phyloP scores from a whole-genome alignment of 2,113 vertebrate species.

The Lanius ludovicianus region DNA sequence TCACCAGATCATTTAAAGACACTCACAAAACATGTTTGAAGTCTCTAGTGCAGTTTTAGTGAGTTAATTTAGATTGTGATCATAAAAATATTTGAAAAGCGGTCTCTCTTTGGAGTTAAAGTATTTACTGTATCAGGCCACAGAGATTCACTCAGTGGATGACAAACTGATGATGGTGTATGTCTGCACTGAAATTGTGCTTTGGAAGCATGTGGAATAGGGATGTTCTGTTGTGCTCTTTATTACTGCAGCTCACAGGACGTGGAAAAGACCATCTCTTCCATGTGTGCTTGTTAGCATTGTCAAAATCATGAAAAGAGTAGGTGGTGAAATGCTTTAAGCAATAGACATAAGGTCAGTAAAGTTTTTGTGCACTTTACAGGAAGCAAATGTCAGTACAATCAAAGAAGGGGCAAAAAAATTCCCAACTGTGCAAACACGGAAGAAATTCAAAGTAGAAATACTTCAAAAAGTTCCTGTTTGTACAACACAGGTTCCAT shows the following conservation, averaged over 20 bases:
- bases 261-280: neutral
- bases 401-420: slow-evolving; percentile 64
- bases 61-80: neutral
- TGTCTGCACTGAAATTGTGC: neutral
- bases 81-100: neutral
- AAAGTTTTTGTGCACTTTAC: slow-evolving; percentile 47
- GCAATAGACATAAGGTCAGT: slow-evolving; percentile 27
- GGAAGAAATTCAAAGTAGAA: slow-evolving; percentile 74
- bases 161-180: neutral
- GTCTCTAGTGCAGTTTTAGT: neutral
- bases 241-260: neutral
- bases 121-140: neutral
- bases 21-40: neutral
- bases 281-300: slow-evolving; percentile 24
- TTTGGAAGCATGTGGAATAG: neutral
- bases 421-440: slow-evolving; percentile 71
- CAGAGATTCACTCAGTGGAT: neutral
- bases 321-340: slow-evolving; percentile 53
- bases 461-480: slow-evolving; percentile 75
- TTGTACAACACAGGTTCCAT: slow-evolving; percentile 66
- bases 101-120: neutral
- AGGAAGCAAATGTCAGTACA: slow-evolving; percentile 67
- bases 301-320: slow-evolving; percentile 22
- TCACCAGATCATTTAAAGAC: neutral
- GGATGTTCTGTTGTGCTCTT: neutral